These are phyloP conservation scores for Heterodera schachtii DNA, from an alignment of 1,140 invertebrate genomes.

Conservation along the genomic window DNA sequence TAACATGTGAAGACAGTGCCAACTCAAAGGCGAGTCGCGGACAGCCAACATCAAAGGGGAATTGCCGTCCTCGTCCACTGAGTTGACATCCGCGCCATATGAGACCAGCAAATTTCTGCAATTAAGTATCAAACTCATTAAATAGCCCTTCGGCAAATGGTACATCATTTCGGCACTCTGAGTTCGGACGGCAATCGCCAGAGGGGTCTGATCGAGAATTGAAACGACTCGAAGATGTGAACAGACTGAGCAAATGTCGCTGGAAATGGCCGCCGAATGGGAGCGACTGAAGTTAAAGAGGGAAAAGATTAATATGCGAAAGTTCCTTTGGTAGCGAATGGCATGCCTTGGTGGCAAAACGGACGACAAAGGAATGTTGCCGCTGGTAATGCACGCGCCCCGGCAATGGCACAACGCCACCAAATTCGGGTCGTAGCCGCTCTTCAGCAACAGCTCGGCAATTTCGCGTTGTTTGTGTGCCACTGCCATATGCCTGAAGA, in stretches of 20 bases:
- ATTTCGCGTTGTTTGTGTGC: slow-evolving; percentile 64
- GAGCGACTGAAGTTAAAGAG: neutral
- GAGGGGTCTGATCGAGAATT: slow-evolving; percentile 62
- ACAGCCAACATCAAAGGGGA: slow-evolving; percentile 64
- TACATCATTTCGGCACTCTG: slow-evolving; percentile 62
- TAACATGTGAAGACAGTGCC: slow-evolving; percentile 63
- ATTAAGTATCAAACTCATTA: neutral
- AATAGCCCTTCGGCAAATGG: neutral
- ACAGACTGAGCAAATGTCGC: slow-evolving; percentile 62
- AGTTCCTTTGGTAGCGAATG: neutral
- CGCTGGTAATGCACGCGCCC: slow-evolving; percentile 61
- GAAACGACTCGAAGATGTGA: slow-evolving; percentile 59
- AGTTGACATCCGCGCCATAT: slow-evolving; percentile 64
- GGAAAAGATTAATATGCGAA: neutral
- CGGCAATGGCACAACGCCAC: slow-evolving; percentile 61
- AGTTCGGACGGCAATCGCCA: slow-evolving; percentile 61
- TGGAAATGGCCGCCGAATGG: slow-evolving; percentile 47
- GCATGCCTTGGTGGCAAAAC: slow-evolving; percentile 52
- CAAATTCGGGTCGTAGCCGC: slow-evolving; percentile 62
- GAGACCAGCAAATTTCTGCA: slow-evolving; percentile 45
- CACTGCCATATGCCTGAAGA: slow-evolving; percentile 59
- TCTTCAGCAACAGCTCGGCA: slow-evolving; percentile 61
- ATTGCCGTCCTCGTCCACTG: slow-evolving; percentile 63
- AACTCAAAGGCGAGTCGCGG: slow-evolving; percentile 59
- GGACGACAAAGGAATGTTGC: slow-evolving; percentile 63